Conservation (phyloP, 2,113 vertebrate genomes). For the Gobius niger region DNA sequence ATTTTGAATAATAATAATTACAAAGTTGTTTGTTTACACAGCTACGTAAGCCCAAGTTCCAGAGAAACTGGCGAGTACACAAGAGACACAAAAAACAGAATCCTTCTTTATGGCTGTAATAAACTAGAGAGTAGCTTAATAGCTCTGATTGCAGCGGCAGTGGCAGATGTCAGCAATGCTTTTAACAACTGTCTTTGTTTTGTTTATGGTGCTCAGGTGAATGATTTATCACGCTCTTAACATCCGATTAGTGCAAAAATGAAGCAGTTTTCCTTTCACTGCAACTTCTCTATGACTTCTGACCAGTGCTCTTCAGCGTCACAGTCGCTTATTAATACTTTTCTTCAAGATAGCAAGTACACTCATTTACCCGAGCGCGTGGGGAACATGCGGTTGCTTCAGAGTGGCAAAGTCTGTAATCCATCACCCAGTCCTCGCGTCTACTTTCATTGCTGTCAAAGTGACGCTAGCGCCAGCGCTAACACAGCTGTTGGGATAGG, state of each 20-base stretch:
- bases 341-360: neutral
- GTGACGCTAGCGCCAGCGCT: slow-evolving; percentile 6
- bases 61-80: neutral
- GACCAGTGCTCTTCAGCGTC: neutral
- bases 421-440: slow-evolving; percentile 28
- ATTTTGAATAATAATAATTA: too few species aligned
- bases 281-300: neutral
- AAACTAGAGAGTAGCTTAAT: neutral
- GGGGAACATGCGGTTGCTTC: slow-evolving; percentile 22
- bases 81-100: neutral
- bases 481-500: neutral
- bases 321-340: slow-evolving; percentile 1
- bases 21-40: neutral
- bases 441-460: slow-evolving; percentile 27
- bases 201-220: slow-evolving; percentile 11
- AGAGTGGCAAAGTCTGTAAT: slow-evolving; percentile 3
- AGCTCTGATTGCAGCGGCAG: slow-evolving; percentile 8
- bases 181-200: slow-evolving; percentile 2
- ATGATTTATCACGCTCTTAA: slow-evolving; percentile 12
- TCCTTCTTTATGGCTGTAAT: neutral
- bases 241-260: neutral
- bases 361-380: neutral
- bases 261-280: neutral
- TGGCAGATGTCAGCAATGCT: neutral
- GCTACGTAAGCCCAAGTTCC: neutral